Base-by-base conservation (phyloP, 2,888 invertebrate species). In the Labia minor region DNA sequence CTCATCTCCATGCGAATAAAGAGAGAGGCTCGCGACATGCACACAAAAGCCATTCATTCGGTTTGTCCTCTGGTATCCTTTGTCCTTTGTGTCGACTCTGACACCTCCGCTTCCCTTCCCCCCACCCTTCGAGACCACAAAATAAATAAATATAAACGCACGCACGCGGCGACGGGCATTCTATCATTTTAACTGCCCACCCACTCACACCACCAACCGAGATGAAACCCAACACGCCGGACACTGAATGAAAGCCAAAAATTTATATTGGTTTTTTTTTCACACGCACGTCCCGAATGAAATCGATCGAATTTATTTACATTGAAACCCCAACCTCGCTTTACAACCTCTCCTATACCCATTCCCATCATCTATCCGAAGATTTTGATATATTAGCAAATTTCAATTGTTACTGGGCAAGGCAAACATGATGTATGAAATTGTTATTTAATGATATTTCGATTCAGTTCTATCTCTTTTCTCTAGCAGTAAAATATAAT, bases 81-180 rank as follows among this genome's bases (percentile, higher is more conserved):
- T 49, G 49, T 49, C 49, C 49, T 49, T 49, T 49, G 49, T 49
- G 49, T 49, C 14, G 49, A 49, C 49, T 49, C 49, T 49, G 49
- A 49, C 49, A 49, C 49, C 49, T 49, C 49, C 49, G 49, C 49
- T n/a, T n/a, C n/a, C n/a, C n/a, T n/a, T n/a, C n/a, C n/a, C n/a
- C n/a, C n/a, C n/a, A n/a, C 49, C 49, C 49, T 49, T 49, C 49
- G 49, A 14, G 49, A 49, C 49, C 49, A 14, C 49, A 49, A 49
- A 49, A 49, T 49, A 49, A 49, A 49, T 49, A 49, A 49, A 49
- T 49, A 49, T 49, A 49, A 49, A 49, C 49, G 49, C 6, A 49
- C 49, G 49, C 49, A 49, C 49, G 49, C 49, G 49, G 49, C 49
- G 49, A 49, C 49, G 49, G 49, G 49, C 49, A 49, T 49, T 49